Base-by-base conservation (phyloP, 53 echinoderm and acorn worm species). In the Paracentrotus lividus region DNA sequence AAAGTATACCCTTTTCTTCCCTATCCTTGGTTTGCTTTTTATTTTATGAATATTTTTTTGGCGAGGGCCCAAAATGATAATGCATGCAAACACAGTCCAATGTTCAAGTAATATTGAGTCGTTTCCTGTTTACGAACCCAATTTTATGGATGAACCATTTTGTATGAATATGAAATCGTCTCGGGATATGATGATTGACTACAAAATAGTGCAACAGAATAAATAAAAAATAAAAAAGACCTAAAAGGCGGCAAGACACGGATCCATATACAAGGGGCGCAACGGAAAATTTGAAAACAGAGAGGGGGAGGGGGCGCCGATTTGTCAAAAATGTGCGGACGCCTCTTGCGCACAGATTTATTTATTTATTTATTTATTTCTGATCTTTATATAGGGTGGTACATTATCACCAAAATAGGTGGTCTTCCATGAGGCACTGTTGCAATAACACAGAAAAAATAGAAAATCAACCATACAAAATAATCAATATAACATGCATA, bases 21-120 rank as follows among this genome's bases (percentile, higher is more conserved):
- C 3, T 10, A 81, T 81, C 27, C 26, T 47, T 34, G 26, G 24
- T 40, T 44, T 9, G 47, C 3, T 81, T 77, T 81, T n/a, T 26
- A 81, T 9, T 56, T 13, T n/a, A n/a, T n/a, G n/a, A n/a, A n/a
- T n/a, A n/a, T 31, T 31, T 81, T 81, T 81, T 45, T 81, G 81
- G 81, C 81, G 24, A n/a, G 47, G 81, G 26, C 47, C 81, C 81
- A 81, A n/a, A 81, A 81, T 81, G 47, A 47, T 81, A 81, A 47
- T 45, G 81, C 45, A 10, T 26, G 47, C 81, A 81, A 81, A 81
- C 81, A 81, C 44, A 81, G 81, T 81, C 81, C 81, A 81, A 81
- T 47, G 81, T 81, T 81, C 81, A 81, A 81, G 47, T 81, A 49
- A 81, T 81, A 45, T n/a, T n/a, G 27, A 45, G 44, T 16, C 33